Conservation (phyloP, 1,140 invertebrate genomes). For the Bombus confusus region DNA sequence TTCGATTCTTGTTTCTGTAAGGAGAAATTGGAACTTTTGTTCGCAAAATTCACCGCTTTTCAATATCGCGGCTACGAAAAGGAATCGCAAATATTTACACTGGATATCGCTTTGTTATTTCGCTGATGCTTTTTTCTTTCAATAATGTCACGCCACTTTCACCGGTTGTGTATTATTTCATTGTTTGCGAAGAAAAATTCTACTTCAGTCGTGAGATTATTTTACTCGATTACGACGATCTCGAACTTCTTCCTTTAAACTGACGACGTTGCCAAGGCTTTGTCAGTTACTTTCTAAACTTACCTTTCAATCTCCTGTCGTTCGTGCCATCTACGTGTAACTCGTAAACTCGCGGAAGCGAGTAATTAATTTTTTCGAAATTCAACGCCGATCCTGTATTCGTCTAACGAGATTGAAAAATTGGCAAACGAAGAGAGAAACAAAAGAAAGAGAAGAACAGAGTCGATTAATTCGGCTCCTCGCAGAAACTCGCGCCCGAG, state of each 20-base stretch:
- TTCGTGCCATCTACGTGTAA: too few species aligned
- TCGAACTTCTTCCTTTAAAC: neutral
- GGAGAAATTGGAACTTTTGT: neutral
- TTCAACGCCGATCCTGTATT: neutral
- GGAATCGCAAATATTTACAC: too few species aligned
- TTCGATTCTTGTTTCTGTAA: neutral
- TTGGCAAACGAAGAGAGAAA: neutral
- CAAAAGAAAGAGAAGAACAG: too few species aligned
- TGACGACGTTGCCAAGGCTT: neutral
- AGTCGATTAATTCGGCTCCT: too few species aligned
- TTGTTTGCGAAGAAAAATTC: too few species aligned
- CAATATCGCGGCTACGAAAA: too few species aligned
- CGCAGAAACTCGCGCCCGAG: too few species aligned
- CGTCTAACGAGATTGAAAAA: neutral
- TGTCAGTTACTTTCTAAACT: too few species aligned
- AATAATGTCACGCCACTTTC: neutral
- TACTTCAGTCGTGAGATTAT: too few species aligned
- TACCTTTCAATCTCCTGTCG: too few species aligned
- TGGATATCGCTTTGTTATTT: neutral
- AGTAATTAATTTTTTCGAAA: neutral
- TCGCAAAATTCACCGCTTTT: too few species aligned
- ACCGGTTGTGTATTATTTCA: neutral
- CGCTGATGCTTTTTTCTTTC: neutral
- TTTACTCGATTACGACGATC: too few species aligned
- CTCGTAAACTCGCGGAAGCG: neutral